Conservation (phyloP, 2,888 invertebrate genomes). For the Nemotelus pantherinus region DNA sequence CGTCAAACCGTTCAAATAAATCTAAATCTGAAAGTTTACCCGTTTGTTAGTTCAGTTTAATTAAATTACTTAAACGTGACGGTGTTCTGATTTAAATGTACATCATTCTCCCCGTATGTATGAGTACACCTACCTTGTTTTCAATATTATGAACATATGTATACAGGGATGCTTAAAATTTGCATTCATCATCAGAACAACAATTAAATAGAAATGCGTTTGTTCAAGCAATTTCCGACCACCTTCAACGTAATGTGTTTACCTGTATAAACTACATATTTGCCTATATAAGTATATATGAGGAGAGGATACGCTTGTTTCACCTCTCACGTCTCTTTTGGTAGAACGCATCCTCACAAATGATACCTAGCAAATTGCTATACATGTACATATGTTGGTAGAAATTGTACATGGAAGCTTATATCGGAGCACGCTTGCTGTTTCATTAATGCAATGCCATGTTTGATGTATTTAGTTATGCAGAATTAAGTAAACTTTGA, state of each 20-base stretch:
- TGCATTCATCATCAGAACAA: constrained; percentile 31
- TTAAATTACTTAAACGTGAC: constrained; percentile 10
- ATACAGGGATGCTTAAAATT: constrained; percentile 2
- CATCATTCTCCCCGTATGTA: no score
- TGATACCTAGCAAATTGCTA: neutral
- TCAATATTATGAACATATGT: neutral
- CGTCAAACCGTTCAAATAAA: no score
- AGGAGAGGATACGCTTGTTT: no score
- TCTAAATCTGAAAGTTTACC: no score
- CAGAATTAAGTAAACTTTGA: constrained; percentile 35
- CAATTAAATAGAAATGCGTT: constrained; percentile 37
- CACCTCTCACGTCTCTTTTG: no score
- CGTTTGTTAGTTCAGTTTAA: neutral
- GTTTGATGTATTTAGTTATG: constrained; percentile 41
- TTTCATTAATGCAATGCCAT: constrained; percentile 32
- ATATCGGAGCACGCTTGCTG: neutral
- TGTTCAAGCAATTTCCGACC: constrained; percentile 36
- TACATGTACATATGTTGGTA: neutral
- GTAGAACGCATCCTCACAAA: no score
- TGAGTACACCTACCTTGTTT: no score
- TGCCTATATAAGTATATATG: no score
- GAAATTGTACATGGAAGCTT: neutral
- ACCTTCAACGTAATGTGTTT: constrained; percentile 27
- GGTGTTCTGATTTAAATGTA: no score
- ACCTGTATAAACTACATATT: constrained; percentile 18